Percentiles rank a stretch among this genome's conserved stretches.
phyloP scores from a whole-genome alignment of 2,113 vertebrate genomes.

The Nymphicus hollandicus region DNA sequence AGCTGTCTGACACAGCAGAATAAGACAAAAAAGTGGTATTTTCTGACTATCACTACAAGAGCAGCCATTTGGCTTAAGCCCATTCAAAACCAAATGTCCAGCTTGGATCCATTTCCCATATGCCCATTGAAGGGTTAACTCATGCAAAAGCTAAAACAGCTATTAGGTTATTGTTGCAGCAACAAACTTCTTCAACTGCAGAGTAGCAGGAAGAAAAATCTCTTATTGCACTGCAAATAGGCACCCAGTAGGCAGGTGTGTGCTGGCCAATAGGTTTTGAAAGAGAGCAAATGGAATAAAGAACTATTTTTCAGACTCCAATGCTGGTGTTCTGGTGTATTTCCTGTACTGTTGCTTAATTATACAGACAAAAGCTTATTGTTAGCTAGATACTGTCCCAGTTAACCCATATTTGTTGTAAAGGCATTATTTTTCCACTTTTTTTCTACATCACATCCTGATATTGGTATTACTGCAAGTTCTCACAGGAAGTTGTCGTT shows the following conservation, averaged over 20 bases:
- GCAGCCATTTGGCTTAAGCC: conserved; percentile 16
- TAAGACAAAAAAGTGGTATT: background rate
- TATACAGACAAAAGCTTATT: background rate
- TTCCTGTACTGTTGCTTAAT: background rate
- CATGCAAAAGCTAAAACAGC: background rate
- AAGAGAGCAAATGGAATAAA: background rate
- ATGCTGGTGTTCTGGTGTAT: background rate
- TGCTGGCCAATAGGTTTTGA: background rate
- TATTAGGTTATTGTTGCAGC: background rate
- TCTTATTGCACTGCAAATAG: background rate
- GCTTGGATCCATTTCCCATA: background rate
- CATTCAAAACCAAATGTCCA: conserved; percentile 15
- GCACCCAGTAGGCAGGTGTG: background rate
- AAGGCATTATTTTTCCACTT: background rate
- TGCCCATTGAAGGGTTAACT: conserved; percentile 3
- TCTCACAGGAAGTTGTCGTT: background rate
- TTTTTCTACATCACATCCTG: background rate
- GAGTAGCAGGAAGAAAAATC: background rate
- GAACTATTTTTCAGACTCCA: background rate
- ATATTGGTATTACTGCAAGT: background rate
- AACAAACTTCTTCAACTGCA: background rate
- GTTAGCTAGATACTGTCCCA: background rate
- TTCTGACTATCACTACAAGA: background rate
- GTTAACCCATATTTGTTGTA: background rate
- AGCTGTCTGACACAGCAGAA: conserved; percentile 39